Evolutionary conservation across 2,113 vertebrate genomes (phyloP).

Genomic region (mouse (Mus musculus)): DNA sequence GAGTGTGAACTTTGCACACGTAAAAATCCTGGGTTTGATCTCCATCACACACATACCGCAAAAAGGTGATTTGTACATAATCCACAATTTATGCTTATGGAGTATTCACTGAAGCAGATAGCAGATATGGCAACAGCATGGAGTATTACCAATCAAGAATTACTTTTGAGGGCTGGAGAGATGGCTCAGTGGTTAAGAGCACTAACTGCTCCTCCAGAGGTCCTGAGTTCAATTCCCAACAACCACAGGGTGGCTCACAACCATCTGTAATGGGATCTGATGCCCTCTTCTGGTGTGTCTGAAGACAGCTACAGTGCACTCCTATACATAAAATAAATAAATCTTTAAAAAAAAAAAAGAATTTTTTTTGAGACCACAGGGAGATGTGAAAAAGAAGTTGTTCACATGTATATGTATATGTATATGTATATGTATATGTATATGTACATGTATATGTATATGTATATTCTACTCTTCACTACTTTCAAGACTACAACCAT

Average conservation of each 20-base stretch:
- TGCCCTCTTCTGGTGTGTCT: no score
- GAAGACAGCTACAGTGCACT: no score
- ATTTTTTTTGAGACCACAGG: constrained; percentile 23
- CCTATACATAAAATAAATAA: no score
- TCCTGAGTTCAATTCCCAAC: no score
- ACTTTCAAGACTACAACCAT: constrained; percentile 27
- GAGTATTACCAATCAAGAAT: neutral
- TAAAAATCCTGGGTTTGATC: neutral
- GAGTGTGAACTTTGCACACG: neutral
- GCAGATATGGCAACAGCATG: neutral
- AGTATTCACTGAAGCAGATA: neutral
- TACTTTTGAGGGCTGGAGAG: neutral
- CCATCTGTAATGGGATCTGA: no score
- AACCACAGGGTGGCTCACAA: no score
- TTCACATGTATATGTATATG: neutral
- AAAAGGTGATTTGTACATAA: neutral
- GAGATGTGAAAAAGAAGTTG: neutral
- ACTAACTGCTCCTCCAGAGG: no score
- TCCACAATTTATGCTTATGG: constrained; percentile 15
- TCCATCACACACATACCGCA: neutral
- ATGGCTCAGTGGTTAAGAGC: no score
- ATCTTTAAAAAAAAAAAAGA: neutral
- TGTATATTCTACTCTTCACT: neutral
- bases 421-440: neutral
- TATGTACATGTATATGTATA: neutral